Conservation (phyloP, 2,888 invertebrate genomes). For the Mythimna vitellina region DNA sequence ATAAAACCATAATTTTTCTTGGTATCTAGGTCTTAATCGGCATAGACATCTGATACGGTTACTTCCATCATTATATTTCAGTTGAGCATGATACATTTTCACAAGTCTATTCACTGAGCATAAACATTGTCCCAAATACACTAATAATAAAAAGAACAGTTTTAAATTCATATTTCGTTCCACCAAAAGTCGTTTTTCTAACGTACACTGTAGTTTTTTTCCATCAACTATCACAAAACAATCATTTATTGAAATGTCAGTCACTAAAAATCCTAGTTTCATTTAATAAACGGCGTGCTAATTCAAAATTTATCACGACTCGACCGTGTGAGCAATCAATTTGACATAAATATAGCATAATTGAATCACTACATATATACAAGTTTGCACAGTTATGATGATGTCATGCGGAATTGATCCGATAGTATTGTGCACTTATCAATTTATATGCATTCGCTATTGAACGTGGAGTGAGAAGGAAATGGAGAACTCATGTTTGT, state of each 20-base stretch:
- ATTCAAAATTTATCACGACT: constrained; percentile 61
- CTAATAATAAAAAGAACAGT: neutral
- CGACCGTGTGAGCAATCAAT: constrained; percentile 72
- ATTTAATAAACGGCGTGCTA: constrained; percentile 53
- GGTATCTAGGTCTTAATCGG: neutral
- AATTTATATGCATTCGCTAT: constrained; percentile 77
- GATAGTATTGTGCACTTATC: constrained; percentile 75
- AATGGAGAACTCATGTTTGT: constrained; percentile 1
- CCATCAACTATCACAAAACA: neutral
- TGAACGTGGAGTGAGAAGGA: neutral
- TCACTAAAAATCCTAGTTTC: constrained; percentile 33
- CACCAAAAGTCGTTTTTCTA: too few species aligned
- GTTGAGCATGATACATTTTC: neutral
- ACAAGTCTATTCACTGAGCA: neutral
- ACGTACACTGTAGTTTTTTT: neutral
- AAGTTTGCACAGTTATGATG: constrained; percentile 66
- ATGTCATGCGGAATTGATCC: constrained; percentile 75
- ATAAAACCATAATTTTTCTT: neutral
- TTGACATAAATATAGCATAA: constrained; percentile 84
- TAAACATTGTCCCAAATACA: constrained; percentile 1
- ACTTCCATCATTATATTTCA: neutral
- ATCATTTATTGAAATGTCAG: constrained; percentile 1
- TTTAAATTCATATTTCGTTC: constrained; percentile 19
- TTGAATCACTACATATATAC: constrained; percentile 75
- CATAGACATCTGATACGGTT: neutral